Conservation (phyloP, 2,888 invertebrate species). For the Orthosia gothica region DNA sequence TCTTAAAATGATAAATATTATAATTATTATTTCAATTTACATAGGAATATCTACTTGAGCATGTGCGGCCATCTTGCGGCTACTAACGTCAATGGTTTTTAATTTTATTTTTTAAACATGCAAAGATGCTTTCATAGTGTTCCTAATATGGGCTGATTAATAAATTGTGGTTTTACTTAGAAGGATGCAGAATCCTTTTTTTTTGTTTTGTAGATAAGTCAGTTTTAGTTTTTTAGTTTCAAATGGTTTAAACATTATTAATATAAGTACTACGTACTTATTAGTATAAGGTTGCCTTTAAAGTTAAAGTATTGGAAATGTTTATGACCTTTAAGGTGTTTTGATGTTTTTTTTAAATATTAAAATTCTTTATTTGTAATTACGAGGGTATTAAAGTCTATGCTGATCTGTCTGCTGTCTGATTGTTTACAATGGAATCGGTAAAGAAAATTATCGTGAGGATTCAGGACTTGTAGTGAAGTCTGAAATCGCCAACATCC, state of each 20-base stretch:
- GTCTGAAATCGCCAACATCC: no score
- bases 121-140: conserved; percentile 22
- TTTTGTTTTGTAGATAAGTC: background rate
- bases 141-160: conserved; percentile 43
- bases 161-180: conserved; percentile 34
- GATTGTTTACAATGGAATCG: background rate
- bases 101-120: conserved; percentile 22
- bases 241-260: background rate
- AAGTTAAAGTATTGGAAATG: background rate
- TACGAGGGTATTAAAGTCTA: background rate
- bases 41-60: conserved; percentile 25
- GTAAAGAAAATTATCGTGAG: no score
- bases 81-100: conserved; percentile 16
- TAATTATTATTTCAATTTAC: conserved; percentile 68
- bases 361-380: background rate
- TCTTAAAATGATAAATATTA: conserved; percentile 69
- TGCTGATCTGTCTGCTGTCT: background rate
- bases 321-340: background rate
- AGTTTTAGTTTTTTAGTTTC: background rate
- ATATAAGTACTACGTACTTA: no score
- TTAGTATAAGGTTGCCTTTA: no score
- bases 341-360: background rate
- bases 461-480: no score
- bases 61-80: conserved; percentile 23
- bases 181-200: conserved; percentile 2